Evolutionary conservation across 1,140 invertebrate species (phyloP).

Genomic region (Polypedilum pembai): DNA sequence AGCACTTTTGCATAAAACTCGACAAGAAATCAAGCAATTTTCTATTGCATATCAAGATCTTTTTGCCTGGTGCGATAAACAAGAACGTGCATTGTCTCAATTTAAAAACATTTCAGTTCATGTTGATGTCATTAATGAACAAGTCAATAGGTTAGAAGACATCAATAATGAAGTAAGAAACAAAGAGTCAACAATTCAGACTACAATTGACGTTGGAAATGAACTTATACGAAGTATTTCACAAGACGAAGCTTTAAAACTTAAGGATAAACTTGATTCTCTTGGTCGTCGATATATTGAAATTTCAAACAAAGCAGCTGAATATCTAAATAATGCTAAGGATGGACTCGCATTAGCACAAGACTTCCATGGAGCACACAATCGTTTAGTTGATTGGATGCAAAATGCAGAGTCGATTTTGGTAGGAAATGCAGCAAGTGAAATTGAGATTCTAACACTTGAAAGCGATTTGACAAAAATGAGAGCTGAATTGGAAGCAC

Average conservation of each 20-base stretch:
- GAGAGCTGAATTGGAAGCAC: slow-evolving; percentile 75
- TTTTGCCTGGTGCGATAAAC: slow-evolving; percentile 85
- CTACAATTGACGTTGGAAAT: slow-evolving; percentile 78
- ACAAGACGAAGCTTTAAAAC: slow-evolving; percentile 82
- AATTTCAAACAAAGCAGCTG: slow-evolving; percentile 72
- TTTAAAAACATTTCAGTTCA: slow-evolving; percentile 80
- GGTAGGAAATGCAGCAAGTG: slow-evolving; percentile 73
- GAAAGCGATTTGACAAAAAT: slow-evolving; percentile 79
- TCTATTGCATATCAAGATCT: slow-evolving; percentile 88
- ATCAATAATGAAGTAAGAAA: slow-evolving; percentile 81
- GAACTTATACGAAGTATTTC: slow-evolving; percentile 93
- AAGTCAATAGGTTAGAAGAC: slow-evolving; percentile 85
- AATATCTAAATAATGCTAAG: slow-evolving; percentile 76
- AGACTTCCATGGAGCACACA: slow-evolving; percentile 86
- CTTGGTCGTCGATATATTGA: slow-evolving; percentile 84
- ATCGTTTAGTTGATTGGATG: slow-evolving; percentile 85
- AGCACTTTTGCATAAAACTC: slow-evolving; percentile 65
- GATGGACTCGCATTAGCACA: slow-evolving; percentile 87
- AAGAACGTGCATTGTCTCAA: slow-evolving; percentile 72
- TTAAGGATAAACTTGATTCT: slow-evolving; percentile 90
- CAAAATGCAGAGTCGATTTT: slow-evolving; percentile 78
- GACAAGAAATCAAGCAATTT: slow-evolving; percentile 74
- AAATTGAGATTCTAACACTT: slow-evolving; percentile 73
- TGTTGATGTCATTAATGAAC: slow-evolving; percentile 79
- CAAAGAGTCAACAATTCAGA: slow-evolving; percentile 77